These are phyloP conservation scores for Ploceus nigricollis DNA, from an alignment of 2,113 vertebrate species.

Conservation along the genomic window DNA sequence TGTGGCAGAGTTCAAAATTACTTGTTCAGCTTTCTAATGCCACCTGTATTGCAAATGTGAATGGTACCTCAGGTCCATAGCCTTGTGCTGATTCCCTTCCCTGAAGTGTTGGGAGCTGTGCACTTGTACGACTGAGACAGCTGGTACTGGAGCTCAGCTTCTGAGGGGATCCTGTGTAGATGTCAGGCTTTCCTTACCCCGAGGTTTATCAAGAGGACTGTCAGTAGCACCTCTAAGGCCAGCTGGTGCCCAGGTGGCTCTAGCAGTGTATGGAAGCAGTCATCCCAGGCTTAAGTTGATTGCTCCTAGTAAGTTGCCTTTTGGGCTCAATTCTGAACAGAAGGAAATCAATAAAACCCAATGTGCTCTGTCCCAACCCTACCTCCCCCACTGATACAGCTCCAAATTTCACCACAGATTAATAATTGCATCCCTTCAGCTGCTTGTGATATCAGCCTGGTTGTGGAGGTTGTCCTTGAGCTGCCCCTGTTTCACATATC, in stretches of 20 bases:
- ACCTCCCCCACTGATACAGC: neutral
- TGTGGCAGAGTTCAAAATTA: neutral
- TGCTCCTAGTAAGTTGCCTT: neutral
- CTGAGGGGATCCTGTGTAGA: neutral
- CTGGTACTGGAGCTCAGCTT: neutral
- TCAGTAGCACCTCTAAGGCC: neutral
- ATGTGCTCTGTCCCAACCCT: neutral
- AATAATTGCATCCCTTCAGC: neutral
- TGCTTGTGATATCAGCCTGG: neutral
- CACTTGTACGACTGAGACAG: neutral
- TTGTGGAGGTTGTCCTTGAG: neutral
- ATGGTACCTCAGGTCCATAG: neutral
- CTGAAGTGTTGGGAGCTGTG: neutral
- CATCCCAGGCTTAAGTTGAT: neutral
- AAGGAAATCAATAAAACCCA: neutral
- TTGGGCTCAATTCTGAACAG: neutral
- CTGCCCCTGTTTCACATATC: neutral
- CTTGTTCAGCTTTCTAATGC: neutral
- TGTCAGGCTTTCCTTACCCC: neutral
- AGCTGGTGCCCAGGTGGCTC: neutral
- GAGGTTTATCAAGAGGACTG: neutral
- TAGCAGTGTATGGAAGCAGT: neutral
- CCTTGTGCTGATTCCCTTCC: neutral
- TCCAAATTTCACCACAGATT: neutral
- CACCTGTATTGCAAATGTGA: neutral